Conservation (phyloP, 2,113 vertebrate genomes). For the Sceloporus undulatus region DNA sequence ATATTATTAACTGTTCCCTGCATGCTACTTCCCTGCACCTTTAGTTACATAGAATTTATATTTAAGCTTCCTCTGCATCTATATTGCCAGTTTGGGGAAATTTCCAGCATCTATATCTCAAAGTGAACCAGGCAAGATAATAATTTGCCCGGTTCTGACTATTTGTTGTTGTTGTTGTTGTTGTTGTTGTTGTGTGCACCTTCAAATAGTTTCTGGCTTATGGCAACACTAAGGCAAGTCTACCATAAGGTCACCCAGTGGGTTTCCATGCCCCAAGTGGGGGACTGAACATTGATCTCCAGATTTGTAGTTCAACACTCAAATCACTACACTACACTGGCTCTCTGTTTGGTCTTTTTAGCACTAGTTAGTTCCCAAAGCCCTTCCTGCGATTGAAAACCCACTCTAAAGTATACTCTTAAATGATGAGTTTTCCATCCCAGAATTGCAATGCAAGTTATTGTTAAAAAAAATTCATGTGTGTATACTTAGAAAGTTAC, state of each 20-base stretch:
- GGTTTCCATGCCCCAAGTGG: no score
- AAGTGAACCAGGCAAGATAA: fast-evolving
- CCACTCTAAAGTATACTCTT: background rate
- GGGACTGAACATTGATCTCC: no score
- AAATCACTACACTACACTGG: no score
- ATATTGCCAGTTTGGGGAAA: constrained; percentile 5
- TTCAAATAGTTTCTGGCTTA: no score
- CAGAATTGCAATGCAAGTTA: background rate
- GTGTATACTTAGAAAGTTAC: background rate
- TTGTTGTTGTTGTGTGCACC: no score
- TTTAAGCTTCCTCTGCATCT: background rate
- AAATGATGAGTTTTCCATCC: background rate
- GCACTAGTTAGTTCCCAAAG: background rate
- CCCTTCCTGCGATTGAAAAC: background rate
- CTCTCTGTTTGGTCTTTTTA: background rate
- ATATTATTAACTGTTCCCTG: background rate
- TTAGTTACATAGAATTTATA: constrained; percentile 2
- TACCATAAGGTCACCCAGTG: no score
- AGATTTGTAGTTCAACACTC: no score
- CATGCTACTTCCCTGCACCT: background rate
- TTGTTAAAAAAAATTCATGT: no score
- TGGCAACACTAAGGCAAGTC: no score
- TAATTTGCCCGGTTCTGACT: background rate
- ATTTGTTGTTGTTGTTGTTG: no score
- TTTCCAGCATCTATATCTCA: background rate